These are phyloP conservation scores for Lasiurus cinereus DNA, from an alignment of 2,113 vertebrate species.

Conservation along the genomic window DNA sequence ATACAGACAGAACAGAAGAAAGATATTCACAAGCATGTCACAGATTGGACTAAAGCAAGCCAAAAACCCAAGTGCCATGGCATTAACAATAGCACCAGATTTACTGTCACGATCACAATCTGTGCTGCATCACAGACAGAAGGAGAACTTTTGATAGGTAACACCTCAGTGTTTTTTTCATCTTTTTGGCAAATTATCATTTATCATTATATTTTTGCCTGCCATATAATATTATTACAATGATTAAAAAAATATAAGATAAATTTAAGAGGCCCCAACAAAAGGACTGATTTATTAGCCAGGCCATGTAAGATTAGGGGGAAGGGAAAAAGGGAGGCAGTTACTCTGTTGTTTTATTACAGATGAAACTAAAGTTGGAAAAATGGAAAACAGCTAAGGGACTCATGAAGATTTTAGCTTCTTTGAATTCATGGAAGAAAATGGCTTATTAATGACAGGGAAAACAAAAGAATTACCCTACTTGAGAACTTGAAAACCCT, in stretches of 20 bases:
- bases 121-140: slow-evolving; percentile 95
- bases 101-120: slow-evolving; percentile 96
- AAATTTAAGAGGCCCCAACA: slow-evolving; percentile 85
- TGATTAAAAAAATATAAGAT: slow-evolving; percentile 80
- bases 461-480: slow-evolving; percentile 65
- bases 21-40: slow-evolving; percentile 95
- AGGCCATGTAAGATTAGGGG: slow-evolving; percentile 53
- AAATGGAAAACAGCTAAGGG: slow-evolving; percentile 68
- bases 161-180: slow-evolving; percentile 94
- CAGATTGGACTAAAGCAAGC: slow-evolving; percentile 94
- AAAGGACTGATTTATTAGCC: slow-evolving; percentile 83
- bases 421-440: slow-evolving; percentile 75
- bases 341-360: slow-evolving; percentile 77
- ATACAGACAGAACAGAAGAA: slow-evolving; percentile 95
- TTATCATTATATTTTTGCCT: slow-evolving; percentile 94
- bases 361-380: slow-evolving; percentile 61
- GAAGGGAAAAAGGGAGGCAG: not conserved
- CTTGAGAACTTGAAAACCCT: slow-evolving; percentile 9
- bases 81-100: slow-evolving; percentile 95
- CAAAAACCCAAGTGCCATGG: slow-evolving; percentile 95
- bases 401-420: slow-evolving; percentile 70
- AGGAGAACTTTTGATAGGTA: slow-evolving; percentile 95
- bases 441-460: slow-evolving; percentile 76
- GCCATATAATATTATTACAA: slow-evolving; percentile 92
- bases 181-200: slow-evolving; percentile 95